phyloP scores from a whole-genome alignment of 2,888 invertebrate genomes.

The Caenorhabditis uteleia region DNA sequence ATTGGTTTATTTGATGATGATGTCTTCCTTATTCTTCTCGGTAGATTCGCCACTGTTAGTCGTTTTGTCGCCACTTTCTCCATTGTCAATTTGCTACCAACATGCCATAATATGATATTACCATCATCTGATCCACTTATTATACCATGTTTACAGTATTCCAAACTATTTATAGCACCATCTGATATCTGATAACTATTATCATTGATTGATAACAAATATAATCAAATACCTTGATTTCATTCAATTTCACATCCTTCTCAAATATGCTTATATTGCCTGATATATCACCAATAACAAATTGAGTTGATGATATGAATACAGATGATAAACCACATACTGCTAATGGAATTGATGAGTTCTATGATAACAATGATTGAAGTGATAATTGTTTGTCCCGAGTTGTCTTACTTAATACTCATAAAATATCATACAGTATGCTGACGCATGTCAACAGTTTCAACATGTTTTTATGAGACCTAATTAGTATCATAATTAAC shows the following conservation, averaged over 20 bases:
- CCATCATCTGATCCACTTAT: conserved; percentile 25
- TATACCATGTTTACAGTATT: conserved; percentile 22
- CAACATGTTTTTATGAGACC: too few species aligned
- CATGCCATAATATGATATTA: conserved; percentile 14
- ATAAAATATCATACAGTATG: too few species aligned
- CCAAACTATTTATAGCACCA: conserved; percentile 21
- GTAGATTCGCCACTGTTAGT: conserved; percentile 23
- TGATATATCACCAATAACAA: conserved; percentile 24
- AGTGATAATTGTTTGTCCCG: too few species aligned
- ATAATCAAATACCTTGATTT: too few species aligned
- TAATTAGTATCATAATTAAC: too few species aligned
- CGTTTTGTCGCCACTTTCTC: conserved; percentile 8
- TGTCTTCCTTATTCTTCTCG: conserved; percentile 25
- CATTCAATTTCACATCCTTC: conserved; percentile 18
- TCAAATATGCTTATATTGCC: conserved; percentile 22
- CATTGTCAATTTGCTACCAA: conserved; percentile 4
- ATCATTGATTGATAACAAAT: too few species aligned
- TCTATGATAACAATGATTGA: conserved; percentile 6
- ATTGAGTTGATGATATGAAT: conserved; percentile 20
- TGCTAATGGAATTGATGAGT: conserved; percentile 17
- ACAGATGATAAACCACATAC: conserved; percentile 24
- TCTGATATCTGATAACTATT: too few species aligned
- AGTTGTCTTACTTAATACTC: too few species aligned
- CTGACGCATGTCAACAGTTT: too few species aligned
- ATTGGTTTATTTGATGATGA: conserved; percentile 24